A percentile compares a stretch with the other conserved stretches of the same genome.
Evolutionary conservation across 1,140 invertebrate genomes (phyloP).

Genomic region (Drosophila lacertosa): DNA sequence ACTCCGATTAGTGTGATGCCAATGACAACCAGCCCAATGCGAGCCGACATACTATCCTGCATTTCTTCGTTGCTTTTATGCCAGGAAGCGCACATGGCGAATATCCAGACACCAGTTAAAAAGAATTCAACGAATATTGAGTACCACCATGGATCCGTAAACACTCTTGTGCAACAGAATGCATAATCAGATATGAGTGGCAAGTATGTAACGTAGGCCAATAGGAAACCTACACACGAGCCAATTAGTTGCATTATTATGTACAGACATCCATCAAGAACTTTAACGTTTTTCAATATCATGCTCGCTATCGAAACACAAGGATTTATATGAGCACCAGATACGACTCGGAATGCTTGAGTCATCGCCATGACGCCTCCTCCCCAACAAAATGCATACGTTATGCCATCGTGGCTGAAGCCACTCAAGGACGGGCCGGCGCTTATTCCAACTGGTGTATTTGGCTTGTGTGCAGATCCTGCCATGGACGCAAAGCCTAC

Average conservation of each 20-base stretch:
- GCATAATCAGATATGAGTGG: no score
- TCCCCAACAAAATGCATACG: constrained; percentile 19
- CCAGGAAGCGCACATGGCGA: constrained; percentile 38
- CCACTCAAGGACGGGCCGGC: no score
- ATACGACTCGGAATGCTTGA: constrained; percentile 27
- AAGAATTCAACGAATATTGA: constrained; percentile 7
- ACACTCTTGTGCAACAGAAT: neutral
- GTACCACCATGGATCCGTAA: constrained; percentile 10
- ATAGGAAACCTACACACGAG: neutral
- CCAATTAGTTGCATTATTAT: constrained; percentile 20
- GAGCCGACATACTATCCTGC: constrained; percentile 21
- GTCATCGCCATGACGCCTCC: constrained; percentile 11
- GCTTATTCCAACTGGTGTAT: no score
- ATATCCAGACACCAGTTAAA: constrained; percentile 26
- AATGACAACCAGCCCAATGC: constrained; percentile 24
- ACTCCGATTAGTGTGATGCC: constrained; percentile 8
- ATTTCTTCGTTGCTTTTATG: constrained; percentile 10
- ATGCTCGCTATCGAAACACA: constrained; percentile 31
- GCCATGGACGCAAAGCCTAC: no score
- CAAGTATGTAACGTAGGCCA: neutral
- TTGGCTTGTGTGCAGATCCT: no score
- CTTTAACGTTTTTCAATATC: constrained; percentile 11
- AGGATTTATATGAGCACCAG: constrained; percentile 40
- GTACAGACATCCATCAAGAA: constrained; percentile 11
- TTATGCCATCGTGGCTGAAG: no score